A percentile compares a stretch with the other conserved stretches of the same genome.
phyloP scores from a whole-genome alignment of 2,797 vertebrate species.

The Sebastes umbrosus region DNA sequence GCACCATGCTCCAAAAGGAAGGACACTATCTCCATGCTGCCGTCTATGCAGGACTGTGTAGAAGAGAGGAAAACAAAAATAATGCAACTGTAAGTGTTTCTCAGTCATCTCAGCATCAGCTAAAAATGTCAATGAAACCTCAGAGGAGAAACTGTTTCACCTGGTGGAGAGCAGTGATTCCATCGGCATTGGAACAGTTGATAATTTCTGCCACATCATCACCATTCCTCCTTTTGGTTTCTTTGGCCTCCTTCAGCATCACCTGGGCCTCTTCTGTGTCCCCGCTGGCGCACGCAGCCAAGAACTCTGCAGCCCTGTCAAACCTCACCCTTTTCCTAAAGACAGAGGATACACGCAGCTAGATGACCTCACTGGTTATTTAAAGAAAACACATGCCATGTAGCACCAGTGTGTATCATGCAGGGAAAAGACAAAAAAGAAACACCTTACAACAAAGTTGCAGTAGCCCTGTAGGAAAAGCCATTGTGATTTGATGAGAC shows the following conservation, averaged over 20 bases:
- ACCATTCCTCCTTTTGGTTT: constrained; percentile 30
- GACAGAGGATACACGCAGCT: not conserved
- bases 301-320: constrained; percentile 90
- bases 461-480: not conserved
- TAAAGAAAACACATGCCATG: not conserved
- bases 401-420: not conserved
- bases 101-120: not conserved
- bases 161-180: constrained; percentile 93
- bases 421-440: not conserved
- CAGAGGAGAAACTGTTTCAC: constrained; percentile 57
- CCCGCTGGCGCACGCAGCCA: constrained; percentile 89
- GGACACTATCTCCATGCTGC: constrained; percentile 89
- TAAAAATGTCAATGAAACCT: not conserved
- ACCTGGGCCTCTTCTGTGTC: constrained; percentile 88
- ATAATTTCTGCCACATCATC: constrained; percentile 69
- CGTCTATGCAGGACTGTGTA: constrained; percentile 90
- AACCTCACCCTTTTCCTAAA: constrained; percentile 86
- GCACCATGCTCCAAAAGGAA: constrained; percentile 88
- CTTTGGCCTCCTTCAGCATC: constrained; percentile 84
- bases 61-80: not conserved
- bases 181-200: constrained; percentile 90
- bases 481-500: not conserved
- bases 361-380: not conserved
- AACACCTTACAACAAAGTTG: not conserved
- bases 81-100: not conserved